Conservation (phyloP, 2,888 invertebrate species). For the Dynastes hyllus region DNA sequence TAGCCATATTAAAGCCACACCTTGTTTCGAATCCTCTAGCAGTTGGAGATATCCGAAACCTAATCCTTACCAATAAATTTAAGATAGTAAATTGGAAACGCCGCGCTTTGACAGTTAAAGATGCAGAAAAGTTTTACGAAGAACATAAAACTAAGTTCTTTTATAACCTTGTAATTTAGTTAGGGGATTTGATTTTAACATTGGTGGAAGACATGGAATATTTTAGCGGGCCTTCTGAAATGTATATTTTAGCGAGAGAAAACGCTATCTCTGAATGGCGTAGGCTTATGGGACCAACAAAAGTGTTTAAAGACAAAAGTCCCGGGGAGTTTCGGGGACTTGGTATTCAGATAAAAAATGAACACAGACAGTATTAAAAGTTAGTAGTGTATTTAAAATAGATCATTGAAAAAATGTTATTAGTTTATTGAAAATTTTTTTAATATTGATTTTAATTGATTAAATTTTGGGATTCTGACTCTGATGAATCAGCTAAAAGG, state of each 20-base stretch:
- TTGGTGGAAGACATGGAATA: conserved; percentile 11
- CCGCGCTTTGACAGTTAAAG: conserved; percentile 75
- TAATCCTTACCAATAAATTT: conserved; percentile 81
- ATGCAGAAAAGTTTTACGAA: conserved; percentile 85
- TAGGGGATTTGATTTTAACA: no score
- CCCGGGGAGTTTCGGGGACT: conserved; percentile 86
- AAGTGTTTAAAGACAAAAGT: conserved; percentile 86
- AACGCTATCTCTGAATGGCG: conserved; percentile 90
- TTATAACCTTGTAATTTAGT: conserved; percentile 85
- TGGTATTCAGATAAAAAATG: conserved; percentile 95
- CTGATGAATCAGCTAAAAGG: no score
- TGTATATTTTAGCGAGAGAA: conserved; percentile 84
- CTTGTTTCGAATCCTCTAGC: conserved; percentile 84
- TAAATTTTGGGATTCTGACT: no score
- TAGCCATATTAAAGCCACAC: conserved; percentile 92
- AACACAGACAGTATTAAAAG: no score
- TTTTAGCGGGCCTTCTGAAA: conserved; percentile 88
- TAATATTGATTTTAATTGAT: no score
- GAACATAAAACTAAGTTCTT: conserved; percentile 91
- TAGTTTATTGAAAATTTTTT: no score
- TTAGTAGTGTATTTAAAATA: no score
- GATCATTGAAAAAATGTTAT: no score
- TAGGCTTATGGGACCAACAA: conserved; percentile 90
- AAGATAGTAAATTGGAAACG: conserved; percentile 82
- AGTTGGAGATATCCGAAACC: conserved; percentile 78